These are phyloP conservation scores for Tipula unca DNA, from an alignment of 2,888 invertebrate genomes.

Conservation along the genomic window DNA sequence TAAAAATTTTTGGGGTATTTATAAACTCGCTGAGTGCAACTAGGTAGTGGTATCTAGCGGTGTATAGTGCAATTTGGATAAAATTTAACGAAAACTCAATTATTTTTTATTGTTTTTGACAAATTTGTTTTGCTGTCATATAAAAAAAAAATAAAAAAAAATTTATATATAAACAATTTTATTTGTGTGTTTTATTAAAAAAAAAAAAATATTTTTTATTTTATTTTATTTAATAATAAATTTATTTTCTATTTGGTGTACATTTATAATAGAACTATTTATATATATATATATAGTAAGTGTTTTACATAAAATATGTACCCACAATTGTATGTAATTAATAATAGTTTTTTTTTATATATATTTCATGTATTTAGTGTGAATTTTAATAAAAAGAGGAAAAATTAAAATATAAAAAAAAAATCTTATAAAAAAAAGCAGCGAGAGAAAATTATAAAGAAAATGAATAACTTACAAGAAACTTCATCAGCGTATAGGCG, in stretches of 20 bases:
- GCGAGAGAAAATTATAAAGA: neutral
- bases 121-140: conserved; percentile 19
- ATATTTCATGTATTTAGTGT: neutral
- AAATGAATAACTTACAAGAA: conserved; percentile 15
- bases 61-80: neutral
- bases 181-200: conserved; percentile 9
- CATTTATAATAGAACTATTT: neutral
- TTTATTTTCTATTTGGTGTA: neutral
- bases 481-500: conserved; percentile 17
- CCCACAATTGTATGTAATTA: neutral
- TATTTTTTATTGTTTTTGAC: conserved; percentile 16
- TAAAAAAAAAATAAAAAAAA: neutral
- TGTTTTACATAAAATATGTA: neutral
- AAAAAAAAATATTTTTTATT: neutral
- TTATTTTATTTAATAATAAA: neutral
- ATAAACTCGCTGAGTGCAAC: neutral
- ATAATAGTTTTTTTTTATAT: neutral
- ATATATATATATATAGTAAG: conserved; percentile 1
- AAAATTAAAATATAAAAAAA: neutral
- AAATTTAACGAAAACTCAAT: neutral
- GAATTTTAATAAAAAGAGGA: neutral
- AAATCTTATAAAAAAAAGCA: too few species aligned
- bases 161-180: conserved; percentile 17
- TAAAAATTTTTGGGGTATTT: neutral
- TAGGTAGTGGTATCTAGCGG: neutral